Base-by-base conservation (phyloP, 2,797 vertebrate genomes). In the Perdix hodgsoniae region DNA sequence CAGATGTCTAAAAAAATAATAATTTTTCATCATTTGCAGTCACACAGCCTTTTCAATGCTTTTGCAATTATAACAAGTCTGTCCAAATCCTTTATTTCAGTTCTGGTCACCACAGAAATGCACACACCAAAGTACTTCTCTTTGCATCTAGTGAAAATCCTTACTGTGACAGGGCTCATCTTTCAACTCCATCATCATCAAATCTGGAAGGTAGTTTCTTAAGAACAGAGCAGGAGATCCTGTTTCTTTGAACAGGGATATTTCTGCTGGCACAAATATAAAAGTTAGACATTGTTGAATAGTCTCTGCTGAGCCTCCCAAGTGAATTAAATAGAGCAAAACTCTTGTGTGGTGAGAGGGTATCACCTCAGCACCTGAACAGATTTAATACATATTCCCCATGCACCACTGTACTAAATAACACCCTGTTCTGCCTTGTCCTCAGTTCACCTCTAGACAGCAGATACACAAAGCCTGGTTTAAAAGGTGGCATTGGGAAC, bases 81-180 rank as follows among this genome's bases (percentile, higher is more conserved):
- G 19, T 47, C 35, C 27, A 83, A 70, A 61, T 2, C 4, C 52
- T 56, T 70, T 74, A 56, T 83, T 88, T 90, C 23, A 60, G 9
- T 80, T 92, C 61, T 67, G 24, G 70, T 45, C 18, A 54, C 27
- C 29, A 67, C 17, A 57, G 60, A 92, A 86, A 52, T 1, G 37
- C 3, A 49, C 3, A 19, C 1, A 0, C 8, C 5, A 5, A 64
- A 0, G 4, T 26, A 45, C 4, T 44, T 74, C 17, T 61, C 24
- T 29, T 75, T 64, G 6, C 26, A 71, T 37, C 70, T 64, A 52
- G 14, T 26, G 6, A 74, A 82, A 93, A 85, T 80, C 5, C 23
- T 66, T 45, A 42, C 3, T n/a, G 13, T 31, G 33, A 35, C 7
- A 71, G 31, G 44, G 11, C 17, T 40, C 16, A 73, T 10, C 65